Conservation (phyloP, 2,797 vertebrate species). For the Crossoptilon crossoptilon region DNA sequence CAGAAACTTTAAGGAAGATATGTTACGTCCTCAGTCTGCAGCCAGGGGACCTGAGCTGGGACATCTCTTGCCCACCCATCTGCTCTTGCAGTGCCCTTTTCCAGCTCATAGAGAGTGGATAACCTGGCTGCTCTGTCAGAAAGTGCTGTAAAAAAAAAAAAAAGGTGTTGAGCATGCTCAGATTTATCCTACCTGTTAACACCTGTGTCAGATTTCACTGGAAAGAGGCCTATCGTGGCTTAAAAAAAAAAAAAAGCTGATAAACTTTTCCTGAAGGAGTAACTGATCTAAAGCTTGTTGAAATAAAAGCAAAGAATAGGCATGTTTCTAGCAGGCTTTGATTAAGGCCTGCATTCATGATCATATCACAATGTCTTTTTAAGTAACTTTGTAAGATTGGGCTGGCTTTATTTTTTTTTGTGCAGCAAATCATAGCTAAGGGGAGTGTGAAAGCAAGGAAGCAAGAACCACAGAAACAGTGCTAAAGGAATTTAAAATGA, state of each 20-base stretch:
- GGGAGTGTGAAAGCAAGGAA: constrained; percentile 2
- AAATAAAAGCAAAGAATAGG: constrained; percentile 14
- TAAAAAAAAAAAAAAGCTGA: background rate
- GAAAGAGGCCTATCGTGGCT: background rate
- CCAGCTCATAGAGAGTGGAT: background rate
- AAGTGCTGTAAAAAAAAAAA: background rate
- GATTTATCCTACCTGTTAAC: background rate
- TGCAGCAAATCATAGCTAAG: background rate
- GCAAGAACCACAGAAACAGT: constrained; percentile 35
- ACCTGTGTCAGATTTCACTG: background rate
- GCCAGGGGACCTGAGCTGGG: background rate
- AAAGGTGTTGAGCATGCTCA: background rate
- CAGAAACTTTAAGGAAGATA: background rate
- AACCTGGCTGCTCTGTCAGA: background rate
- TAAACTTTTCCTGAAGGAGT: background rate
- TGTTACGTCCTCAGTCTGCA: background rate
- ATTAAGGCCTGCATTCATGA: background rate
- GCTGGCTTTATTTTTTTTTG: background rate
- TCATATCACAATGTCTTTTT: background rate
- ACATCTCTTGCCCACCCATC: background rate
- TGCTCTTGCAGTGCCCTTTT: background rate
- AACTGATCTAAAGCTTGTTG: constrained; percentile 1
- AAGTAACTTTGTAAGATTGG: background rate
- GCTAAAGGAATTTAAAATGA: constrained; percentile 70
- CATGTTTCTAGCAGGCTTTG: constrained; percentile 20